Conservation (phyloP, 2,797 vertebrate species). For the Chelidonichthys spinosus region DNA sequence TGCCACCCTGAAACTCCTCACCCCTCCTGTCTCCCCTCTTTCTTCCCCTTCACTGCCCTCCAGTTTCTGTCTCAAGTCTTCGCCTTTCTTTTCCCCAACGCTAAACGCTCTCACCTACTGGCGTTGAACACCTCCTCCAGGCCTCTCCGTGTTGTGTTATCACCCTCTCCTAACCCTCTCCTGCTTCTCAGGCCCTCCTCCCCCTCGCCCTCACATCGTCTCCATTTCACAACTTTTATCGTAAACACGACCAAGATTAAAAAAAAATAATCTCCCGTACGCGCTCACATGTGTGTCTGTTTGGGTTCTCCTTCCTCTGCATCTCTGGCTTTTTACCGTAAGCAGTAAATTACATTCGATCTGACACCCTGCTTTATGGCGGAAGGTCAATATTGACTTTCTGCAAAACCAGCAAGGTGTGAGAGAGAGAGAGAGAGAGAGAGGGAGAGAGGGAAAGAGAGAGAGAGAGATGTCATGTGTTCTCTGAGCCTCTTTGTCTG, state of each 20-base stretch:
- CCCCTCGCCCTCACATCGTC: constrained; percentile 38
- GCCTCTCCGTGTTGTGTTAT: constrained; percentile 50
- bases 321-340: constrained; percentile 69
- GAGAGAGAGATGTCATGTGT: constrained; percentile 42
- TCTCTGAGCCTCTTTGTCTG: constrained; percentile 59
- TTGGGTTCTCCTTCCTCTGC: constrained; percentile 29
- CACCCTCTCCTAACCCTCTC: constrained; percentile 23
- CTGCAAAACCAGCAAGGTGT: constrained; percentile 59
- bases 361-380: constrained; percentile 65
- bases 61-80: constrained; percentile 52
- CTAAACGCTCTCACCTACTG: constrained; percentile 64
- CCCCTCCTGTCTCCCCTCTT: constrained; percentile 72
- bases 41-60: constrained; percentile 75
- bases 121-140: constrained; percentile 67
- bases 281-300: constrained; percentile 15
- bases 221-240: constrained; percentile 37
- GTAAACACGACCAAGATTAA: constrained; percentile 30
- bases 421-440: constrained; percentile 37
- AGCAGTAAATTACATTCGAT: constrained; percentile 76
- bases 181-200: neutral
- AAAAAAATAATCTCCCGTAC: constrained; percentile 46
- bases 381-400: constrained; percentile 82
- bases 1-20: constrained; percentile 73
- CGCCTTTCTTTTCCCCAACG: constrained; percentile 54
- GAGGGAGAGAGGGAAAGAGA: constrained; percentile 25